Evolutionary conservation across 2,888 invertebrate genomes (phyloP).

Genomic region (Eupithecia subumbrata): DNA sequence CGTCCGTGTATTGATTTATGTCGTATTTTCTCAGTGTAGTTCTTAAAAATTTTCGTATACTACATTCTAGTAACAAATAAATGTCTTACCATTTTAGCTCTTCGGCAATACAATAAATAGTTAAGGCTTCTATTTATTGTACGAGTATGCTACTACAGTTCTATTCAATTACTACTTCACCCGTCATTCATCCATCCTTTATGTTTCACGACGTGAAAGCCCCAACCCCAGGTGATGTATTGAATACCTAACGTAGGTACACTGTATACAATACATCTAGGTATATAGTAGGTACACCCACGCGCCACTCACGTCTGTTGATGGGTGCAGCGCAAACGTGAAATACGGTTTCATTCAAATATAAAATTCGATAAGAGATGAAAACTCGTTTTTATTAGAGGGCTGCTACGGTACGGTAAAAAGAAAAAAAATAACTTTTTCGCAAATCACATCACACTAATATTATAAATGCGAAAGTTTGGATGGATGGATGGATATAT

Average conservation of each 20-base stretch:
- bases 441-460: too few species aligned
- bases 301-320: neutral
- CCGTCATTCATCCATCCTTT: neutral
- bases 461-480: too few species aligned
- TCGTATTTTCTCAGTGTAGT: too few species aligned
- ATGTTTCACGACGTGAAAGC: conserved; percentile 2
- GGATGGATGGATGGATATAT: too few species aligned
- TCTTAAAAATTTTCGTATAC: too few species aligned
- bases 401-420: neutral
- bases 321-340: neutral
- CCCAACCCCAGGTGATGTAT: neutral
- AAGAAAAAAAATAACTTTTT: neutral
- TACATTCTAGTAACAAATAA: neutral
- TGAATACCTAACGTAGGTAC: conserved; percentile 8
- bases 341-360: neutral
- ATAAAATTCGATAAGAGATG: neutral
- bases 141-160: neutral
- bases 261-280: neutral
- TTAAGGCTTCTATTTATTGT: neutral
- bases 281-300: neutral
- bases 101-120: neutral
- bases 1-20: too few species aligned
- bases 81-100: neutral
- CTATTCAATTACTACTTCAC: conserved; percentile 2
- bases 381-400: neutral